Base-by-base conservation (phyloP, 2,797 vertebrate species). In the Sandelia bainsii region DNA sequence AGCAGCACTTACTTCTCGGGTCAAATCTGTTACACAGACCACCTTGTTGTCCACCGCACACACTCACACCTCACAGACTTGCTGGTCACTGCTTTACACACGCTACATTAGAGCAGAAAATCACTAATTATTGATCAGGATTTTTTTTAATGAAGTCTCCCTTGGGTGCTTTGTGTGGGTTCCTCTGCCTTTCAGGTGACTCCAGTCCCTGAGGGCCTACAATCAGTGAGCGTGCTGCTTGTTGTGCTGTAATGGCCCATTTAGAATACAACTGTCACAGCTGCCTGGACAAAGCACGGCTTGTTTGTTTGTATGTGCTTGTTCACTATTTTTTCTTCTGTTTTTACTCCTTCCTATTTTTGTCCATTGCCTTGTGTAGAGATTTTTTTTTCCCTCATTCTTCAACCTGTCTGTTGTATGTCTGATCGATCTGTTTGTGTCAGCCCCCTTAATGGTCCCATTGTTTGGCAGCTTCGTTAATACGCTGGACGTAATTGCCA, bases 391-490 rank as follows among this genome's bases (percentile, higher is more conserved):
- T 44, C 49, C 49, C 42, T 69, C 51, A 68, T 85, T 77, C 64
- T 69, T 77, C 76, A 51, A 72, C 74, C 79, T 85, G 83, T 90
- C 82, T 69, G 77, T 84, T 77, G 81, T 75, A 74, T 84, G 85
- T 87, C 65, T 53, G 37, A 93, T 94, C 89, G 93, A 94, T 94
- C 90, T 91, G 91, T 92, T 90, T 93, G 82, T 87, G 85, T 89
- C 87, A 80, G 82, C 76, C 68, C 64, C 69, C 71, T 87, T 91
- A 93, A 91, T 87, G 83, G 87, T 77, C 77, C 83, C 79, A 57
- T 87, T 67, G 66, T 79, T 82, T 62, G 86, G 72, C 84, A 51
- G 69, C 78, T 88, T 90, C 83, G 78, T 93, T 94, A 93, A 90
- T 84, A 79, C 69, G 53, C 80, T 71, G 72, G 85, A 81, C 65